These are phyloP conservation scores for Radopholus similis DNA, from an alignment of 1,140 invertebrate species.

Conservation along the genomic window DNA sequence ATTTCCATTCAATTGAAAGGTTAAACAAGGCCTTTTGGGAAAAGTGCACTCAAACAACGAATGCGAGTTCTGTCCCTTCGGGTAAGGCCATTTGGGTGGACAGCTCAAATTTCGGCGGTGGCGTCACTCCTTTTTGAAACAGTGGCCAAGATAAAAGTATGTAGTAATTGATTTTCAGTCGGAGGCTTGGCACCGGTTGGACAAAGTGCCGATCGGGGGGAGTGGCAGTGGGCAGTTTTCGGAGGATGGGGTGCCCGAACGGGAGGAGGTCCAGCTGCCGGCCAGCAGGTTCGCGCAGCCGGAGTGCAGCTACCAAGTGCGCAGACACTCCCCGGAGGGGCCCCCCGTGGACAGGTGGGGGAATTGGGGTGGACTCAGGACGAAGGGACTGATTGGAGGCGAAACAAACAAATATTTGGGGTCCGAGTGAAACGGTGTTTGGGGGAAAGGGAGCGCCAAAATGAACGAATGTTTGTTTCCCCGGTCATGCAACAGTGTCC, in stretches of 20 bases:
- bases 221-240: not conserved
- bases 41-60: too few relatives aligned
- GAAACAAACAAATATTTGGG: constrained; percentile 1
- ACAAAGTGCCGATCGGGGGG: too few relatives aligned
- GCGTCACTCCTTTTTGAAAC: too few relatives aligned
- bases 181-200: too few relatives aligned
- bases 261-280: constrained; percentile 23
- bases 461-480: not conserved
- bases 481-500: not conserved
- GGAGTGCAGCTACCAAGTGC: constrained; percentile 31
- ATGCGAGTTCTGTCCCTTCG: too few relatives aligned
- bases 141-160: too few relatives aligned
- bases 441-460: not conserved
- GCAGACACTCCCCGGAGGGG: not conserved
- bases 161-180: too few relatives aligned
- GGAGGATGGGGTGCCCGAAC: not conserved
- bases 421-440: not conserved
- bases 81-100: too few relatives aligned
- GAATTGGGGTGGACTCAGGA: not conserved
- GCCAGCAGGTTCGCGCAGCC: constrained; percentile 41
- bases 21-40: too few relatives aligned
- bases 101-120: too few relatives aligned
- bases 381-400: not conserved
- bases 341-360: constrained; percentile 3
- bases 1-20: too few relatives aligned